Evolutionary conservation across 2,797 vertebrate species (phyloP).

Genomic region (Rhinella marina): DNA sequence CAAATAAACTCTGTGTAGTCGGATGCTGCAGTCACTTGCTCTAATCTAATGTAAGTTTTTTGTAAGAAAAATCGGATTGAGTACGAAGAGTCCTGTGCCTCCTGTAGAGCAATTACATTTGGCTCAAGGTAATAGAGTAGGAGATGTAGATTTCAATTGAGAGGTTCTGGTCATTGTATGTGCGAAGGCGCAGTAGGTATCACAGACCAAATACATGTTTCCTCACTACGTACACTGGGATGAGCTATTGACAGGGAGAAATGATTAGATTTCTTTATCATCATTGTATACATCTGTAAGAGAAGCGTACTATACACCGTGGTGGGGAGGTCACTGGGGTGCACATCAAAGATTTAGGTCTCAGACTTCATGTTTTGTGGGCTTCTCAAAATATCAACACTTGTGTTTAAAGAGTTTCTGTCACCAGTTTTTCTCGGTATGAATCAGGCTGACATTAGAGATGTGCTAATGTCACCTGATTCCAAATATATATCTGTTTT

Average conservation of each 20-base stretch:
- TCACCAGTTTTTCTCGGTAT: no score
- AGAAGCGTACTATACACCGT: not conserved
- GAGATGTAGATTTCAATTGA: not conserved
- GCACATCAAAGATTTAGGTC: not conserved
- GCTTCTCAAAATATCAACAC: not conserved
- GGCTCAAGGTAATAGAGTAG: not conserved
- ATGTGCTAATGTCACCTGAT: no score
- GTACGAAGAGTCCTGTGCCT: not conserved
- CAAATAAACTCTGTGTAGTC: not conserved
- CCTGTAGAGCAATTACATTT: not conserved
- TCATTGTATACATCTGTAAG: not conserved
- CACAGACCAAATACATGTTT: conserved; percentile 1
- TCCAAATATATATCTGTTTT: no score
- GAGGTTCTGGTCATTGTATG: conserved; percentile 2
- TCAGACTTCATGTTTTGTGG: not conserved
- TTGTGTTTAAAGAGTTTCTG: no score
- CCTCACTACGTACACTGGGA: conserved; percentile 11
- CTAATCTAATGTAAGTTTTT: not conserved
- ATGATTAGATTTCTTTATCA: not conserved
- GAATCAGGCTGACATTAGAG: no score
- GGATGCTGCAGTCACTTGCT: not conserved
- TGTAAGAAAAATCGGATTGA: not conserved
- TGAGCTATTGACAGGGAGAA: not conserved
- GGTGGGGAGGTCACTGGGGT: not conserved
- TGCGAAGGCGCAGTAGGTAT: not conserved